Evolutionary conservation across 2,888 invertebrate species (phyloP).

Genomic region (Tillus elongatus): DNA sequence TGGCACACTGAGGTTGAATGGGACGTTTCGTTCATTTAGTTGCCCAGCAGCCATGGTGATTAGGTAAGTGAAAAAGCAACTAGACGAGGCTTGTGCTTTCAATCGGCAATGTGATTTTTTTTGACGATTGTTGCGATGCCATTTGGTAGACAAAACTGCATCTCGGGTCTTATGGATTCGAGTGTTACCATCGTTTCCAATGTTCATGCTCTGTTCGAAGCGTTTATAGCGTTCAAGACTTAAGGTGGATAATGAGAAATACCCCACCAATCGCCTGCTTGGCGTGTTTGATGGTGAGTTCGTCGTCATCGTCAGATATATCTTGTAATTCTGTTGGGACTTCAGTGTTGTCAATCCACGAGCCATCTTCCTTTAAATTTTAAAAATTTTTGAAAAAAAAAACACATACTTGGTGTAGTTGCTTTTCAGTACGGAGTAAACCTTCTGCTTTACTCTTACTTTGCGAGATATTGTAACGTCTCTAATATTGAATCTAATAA

Average conservation of each 20-base stretch:
- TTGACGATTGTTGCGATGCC: conserved; percentile 17
- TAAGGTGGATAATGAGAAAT: too few species aligned
- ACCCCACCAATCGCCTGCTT: conserved; percentile 10
- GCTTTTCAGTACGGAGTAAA: conserved; percentile 75
- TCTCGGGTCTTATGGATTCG: conserved; percentile 9
- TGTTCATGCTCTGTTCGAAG: conserved; percentile 38
- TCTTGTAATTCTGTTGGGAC: conserved; percentile 63
- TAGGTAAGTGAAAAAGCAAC: too few species aligned
- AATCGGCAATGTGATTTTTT: background rate
- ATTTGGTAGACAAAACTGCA: conserved; percentile 17
- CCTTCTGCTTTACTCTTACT: conserved; percentile 57
- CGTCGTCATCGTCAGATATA: conserved; percentile 85
- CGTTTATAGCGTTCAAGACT: conserved; percentile 32
- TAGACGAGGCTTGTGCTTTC: background rate
- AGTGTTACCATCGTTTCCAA: conserved; percentile 34
- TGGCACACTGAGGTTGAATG: too few species aligned
- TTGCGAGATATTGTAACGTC: conserved; percentile 64
- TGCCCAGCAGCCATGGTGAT: too few species aligned
- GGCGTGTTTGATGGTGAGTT: conserved; percentile 33
- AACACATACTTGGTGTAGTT: conserved; percentile 70
- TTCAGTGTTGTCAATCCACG: conserved; percentile 77
- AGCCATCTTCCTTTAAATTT: conserved; percentile 79
- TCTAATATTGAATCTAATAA: conserved; percentile 77
- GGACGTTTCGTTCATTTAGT: too few species aligned
- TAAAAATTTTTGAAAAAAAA: conserved; percentile 58